A percentile compares a stretch with the other conserved stretches of the same genome.
Evolutionary conservation across 2,888 invertebrate species (phyloP).

Genomic region (Syrista parreyssii): DNA sequence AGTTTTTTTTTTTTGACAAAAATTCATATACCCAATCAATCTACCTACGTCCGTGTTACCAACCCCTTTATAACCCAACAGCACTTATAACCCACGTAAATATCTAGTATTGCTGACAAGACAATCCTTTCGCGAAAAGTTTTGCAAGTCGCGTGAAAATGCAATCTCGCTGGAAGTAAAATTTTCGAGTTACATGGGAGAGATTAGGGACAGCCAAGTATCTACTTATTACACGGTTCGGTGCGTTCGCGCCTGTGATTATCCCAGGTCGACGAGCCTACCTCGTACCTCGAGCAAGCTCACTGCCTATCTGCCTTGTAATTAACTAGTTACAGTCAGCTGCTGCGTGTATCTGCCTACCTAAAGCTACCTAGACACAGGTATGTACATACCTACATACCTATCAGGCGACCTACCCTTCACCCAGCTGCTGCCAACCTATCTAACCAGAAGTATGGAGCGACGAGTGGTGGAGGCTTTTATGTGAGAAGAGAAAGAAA

Average conservation of each 20-base stretch:
- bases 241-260: slow-evolving; percentile 37
- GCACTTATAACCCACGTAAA: accelerated
- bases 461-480: neutral
- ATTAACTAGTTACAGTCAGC: slow-evolving; percentile 30
- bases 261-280: slow-evolving; percentile 15
- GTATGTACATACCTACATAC: neutral
- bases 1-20: too few relatives aligned
- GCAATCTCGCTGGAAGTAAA: neutral
- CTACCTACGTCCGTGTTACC: too few relatives aligned
- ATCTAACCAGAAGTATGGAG: neutral
- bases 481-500: neutral
- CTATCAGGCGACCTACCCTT: neutral
- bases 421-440: neutral
- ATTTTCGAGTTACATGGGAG: slow-evolving; percentile 17
- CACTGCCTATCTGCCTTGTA: slow-evolving; percentile 25
- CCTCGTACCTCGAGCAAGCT: slow-evolving; percentile 9
- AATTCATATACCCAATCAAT: too few relatives aligned
- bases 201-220: slow-evolving; percentile 36
- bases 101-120: neutral
- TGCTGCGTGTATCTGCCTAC: slow-evolving; percentile 5
- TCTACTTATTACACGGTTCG: slow-evolving; percentile 39
- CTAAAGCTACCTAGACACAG: too few relatives aligned
- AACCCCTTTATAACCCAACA: too few relatives aligned
- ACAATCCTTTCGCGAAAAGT: neutral
- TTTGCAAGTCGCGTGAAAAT: neutral